These are phyloP conservation scores for Carpatolechia fugitivella DNA, from an alignment of 2,888 invertebrate species.

Conservation along the genomic window DNA sequence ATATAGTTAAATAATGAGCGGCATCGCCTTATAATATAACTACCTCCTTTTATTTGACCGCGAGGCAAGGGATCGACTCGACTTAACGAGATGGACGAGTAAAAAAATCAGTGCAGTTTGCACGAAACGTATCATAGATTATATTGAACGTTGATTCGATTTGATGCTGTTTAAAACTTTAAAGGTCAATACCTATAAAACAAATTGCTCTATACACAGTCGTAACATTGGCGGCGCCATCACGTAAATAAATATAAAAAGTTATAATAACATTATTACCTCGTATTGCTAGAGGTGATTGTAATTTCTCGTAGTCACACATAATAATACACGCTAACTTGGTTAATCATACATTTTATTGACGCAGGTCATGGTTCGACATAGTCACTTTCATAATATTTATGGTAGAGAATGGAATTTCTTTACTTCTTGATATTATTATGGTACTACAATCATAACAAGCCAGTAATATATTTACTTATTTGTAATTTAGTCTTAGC, in stretches of 20 bases:
- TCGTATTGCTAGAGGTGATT: neutral
- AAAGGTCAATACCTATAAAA: neutral
- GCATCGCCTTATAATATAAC: conserved; percentile 70
- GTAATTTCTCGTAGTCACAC: neutral
- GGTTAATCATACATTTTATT: conserved; percentile 8
- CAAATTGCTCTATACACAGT: too few relatives aligned
- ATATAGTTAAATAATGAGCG: conserved; percentile 74
- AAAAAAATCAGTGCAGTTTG: conserved; percentile 25
- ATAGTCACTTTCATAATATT: conserved; percentile 1
- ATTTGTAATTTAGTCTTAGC: neutral
- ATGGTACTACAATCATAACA: neutral
- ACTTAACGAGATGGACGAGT: conserved; percentile 53
- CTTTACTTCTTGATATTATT: neutral
- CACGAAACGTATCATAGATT: conserved; percentile 29
- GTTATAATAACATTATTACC: too few relatives aligned
- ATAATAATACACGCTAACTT: conserved; percentile 24
- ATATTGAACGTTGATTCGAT: neutral
- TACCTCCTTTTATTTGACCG: conserved; percentile 71
- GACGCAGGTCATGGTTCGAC: neutral
- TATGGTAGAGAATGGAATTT: conserved; percentile 3
- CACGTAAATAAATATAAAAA: too few relatives aligned
- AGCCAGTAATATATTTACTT: neutral
- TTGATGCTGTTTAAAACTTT: neutral
- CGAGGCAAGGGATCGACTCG: conserved; percentile 52
- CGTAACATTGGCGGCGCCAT: too few relatives aligned